Evolutionary conservation across 2,888 invertebrate genomes (phyloP), one percentile per base, ranked within the genome.

Genomic region (Linyphia triangularis): DNA sequence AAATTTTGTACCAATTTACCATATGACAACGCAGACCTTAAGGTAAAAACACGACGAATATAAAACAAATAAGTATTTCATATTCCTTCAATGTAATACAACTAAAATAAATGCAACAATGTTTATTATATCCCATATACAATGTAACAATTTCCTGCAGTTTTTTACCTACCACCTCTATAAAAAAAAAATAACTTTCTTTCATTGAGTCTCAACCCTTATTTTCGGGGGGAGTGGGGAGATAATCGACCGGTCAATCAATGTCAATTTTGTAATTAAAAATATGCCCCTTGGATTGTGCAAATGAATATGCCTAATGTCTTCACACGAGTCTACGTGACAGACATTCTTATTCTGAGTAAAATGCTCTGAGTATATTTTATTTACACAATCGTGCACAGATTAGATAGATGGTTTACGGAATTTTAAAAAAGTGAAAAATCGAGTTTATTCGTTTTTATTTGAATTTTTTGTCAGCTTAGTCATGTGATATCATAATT

Each of bases 191-290:
- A 16, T 5, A 13, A 5, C n/a, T 51, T 51, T 51, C 16, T 7
- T n/a, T n/a, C n/a, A 16, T 51, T 51, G 13, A 5, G n/a, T 16
- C n/a, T 51, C 16, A 51, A 51, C n/a, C 1, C n/a, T 16, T 51
- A n/a, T 51, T n/a, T 51, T 13, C 16, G 51, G 51, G 2, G 16
- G n/a, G 7, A 6, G 51, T 5, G 13, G 51, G 51, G 51, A n/a
- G 51, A 5, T 51, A 51, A 51, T 51, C 51, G 51, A 51, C 51
- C 51, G n/a, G 77, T 77, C 77, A 33, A 77, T 77, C 77, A 77
- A 61, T 77, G 77, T 77, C 77, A 77, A 77, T 77, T 26, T 33
- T 77, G 30, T 61, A 77, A 61, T 77, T 61, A 77, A 77, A 77
- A 75, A 61, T 63, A 40, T 63, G 61, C 61, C 63, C 61, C 37